Conservation (phyloP, 30 jellyfish, hydroid and myxozoan species). For the Hydra vulgaris region DNA sequence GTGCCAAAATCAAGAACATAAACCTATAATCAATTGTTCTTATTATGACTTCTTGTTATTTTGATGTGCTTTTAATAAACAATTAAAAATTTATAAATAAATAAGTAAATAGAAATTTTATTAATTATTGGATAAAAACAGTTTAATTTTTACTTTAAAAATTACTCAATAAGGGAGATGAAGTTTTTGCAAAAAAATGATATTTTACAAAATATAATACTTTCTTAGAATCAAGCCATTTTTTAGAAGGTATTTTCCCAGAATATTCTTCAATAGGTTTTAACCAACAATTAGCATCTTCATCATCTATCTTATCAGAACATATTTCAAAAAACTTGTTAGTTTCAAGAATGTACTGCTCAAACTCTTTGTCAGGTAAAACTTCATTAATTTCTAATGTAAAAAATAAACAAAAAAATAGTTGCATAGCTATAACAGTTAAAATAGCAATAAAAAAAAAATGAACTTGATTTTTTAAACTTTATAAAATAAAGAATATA, state of each 20-base stretch:
- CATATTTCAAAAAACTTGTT: conserved; percentile 62
- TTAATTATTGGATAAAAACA: too few relatives aligned
- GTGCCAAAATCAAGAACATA: conserved; percentile 91
- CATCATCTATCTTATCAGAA: conserved; percentile 18
- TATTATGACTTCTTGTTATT: too few relatives aligned
- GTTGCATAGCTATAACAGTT: background rate
- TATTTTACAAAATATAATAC: conserved; percentile 20
- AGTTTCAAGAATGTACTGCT: conserved; percentile 65
- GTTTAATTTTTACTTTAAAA: too few relatives aligned
- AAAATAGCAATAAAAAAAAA: too few relatives aligned
- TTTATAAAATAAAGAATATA: too few relatives aligned
- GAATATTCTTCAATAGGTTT: conserved; percentile 41
- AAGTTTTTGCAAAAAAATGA: too few relatives aligned
- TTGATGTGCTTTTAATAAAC: background rate
- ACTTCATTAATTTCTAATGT: conserved; percentile 51
- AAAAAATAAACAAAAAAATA: background rate
- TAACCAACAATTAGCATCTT: conserved; percentile 51
- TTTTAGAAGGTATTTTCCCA: conserved; percentile 90
- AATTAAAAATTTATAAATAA: too few relatives aligned
- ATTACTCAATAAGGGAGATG: too few relatives aligned
- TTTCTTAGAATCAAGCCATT: conserved; percentile 75
- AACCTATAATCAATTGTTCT: conserved; percentile 71
- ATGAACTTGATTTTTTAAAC: too few relatives aligned
- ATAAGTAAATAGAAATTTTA: too few relatives aligned
- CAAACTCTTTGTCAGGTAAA: conserved; percentile 65